A percentile compares a stretch with the other conserved stretches of the same genome.
These are phyloP conservation scores for Asbolus verrucosus DNA, from an alignment of 1,140 invertebrate genomes.

Conservation along the genomic window DNA sequence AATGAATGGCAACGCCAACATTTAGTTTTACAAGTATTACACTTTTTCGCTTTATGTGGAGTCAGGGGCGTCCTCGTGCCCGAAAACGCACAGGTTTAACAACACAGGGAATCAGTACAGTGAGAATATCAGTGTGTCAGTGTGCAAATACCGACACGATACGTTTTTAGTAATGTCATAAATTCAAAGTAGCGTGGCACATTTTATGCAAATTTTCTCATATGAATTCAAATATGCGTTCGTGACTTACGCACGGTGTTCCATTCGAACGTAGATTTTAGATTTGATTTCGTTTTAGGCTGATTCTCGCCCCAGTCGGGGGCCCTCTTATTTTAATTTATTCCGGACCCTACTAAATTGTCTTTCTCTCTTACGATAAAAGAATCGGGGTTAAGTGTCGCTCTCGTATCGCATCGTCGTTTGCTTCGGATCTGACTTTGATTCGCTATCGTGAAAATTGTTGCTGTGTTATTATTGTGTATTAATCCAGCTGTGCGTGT, in stretches of 20 bases:
- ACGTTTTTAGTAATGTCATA: slow-evolving; percentile 52
- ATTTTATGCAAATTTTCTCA: slow-evolving; percentile 54
- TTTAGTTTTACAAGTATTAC: too few species aligned
- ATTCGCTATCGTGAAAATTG: slow-evolving; percentile 44
- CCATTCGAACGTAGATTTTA: slow-evolving; percentile 22
- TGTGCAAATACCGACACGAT: slow-evolving; percentile 54
- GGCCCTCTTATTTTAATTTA: slow-evolving; percentile 43
- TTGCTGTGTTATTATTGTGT: slow-evolving; percentile 46
- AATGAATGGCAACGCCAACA: too few species aligned
- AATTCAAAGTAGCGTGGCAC: slow-evolving; percentile 51
- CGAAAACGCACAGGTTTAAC: slow-evolving; percentile 1
- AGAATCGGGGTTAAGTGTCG: slow-evolving; percentile 38
- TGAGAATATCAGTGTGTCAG: slow-evolving; percentile 49
- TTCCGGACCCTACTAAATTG: slow-evolving; percentile 33
- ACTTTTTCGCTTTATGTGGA: too few species aligned
- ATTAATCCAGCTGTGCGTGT: slow-evolving; percentile 46
- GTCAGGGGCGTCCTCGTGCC: background rate
- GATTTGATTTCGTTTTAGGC: slow-evolving; percentile 41
- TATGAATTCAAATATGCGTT: slow-evolving; percentile 54
- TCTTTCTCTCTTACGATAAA: slow-evolving; percentile 32
- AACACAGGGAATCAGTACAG: slow-evolving; percentile 21
- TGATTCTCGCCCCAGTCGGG: slow-evolving; percentile 17
- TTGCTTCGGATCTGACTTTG: slow-evolving; percentile 25
- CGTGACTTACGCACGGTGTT: slow-evolving; percentile 52
- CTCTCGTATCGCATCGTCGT: slow-evolving; percentile 21